These are phyloP conservation scores for Eristalis intricaria DNA, from an alignment of 2,888 invertebrate species.

Conservation along the genomic window DNA sequence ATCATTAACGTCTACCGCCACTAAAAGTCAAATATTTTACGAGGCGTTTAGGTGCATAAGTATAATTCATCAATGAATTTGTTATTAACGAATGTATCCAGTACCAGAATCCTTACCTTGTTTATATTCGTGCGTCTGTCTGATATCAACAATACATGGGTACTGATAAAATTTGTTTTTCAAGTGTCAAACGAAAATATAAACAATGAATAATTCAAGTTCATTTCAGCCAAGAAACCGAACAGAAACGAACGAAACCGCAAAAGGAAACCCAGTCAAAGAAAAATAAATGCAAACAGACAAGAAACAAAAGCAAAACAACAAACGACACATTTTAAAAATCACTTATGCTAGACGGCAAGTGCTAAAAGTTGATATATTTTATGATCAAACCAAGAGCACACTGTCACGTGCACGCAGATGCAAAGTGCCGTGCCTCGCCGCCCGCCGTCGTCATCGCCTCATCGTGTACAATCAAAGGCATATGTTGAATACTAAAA, in stretches of 20 bases:
- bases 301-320: background rate
- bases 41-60: background rate
- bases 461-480: conserved; percentile 8
- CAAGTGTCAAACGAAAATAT: conserved; percentile 44
- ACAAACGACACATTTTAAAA: background rate
- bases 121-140: too few relatives aligned
- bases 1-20: background rate
- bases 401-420: conserved; percentile 65
- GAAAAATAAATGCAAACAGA: background rate
- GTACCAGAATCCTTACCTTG: too few relatives aligned
- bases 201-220: conserved; percentile 47
- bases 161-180: conserved; percentile 10
- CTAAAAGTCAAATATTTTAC: background rate
- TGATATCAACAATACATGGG: conserved; percentile 23
- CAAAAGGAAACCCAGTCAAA: background rate
- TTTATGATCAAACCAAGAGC: conserved; percentile 54
- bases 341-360: conserved; percentile 49
- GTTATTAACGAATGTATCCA: background rate
- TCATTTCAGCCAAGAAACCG: conserved; percentile 16
- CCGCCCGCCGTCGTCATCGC: background rate
- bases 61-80: background rate
- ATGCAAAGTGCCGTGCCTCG: conserved; percentile 18
- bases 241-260: background rate
- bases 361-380: conserved; percentile 48
- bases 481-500: conserved; percentile 55